These are phyloP conservation scores for Danionella cerebrum DNA, from an alignment of 2,113 vertebrate species.

Conservation along the genomic window DNA sequence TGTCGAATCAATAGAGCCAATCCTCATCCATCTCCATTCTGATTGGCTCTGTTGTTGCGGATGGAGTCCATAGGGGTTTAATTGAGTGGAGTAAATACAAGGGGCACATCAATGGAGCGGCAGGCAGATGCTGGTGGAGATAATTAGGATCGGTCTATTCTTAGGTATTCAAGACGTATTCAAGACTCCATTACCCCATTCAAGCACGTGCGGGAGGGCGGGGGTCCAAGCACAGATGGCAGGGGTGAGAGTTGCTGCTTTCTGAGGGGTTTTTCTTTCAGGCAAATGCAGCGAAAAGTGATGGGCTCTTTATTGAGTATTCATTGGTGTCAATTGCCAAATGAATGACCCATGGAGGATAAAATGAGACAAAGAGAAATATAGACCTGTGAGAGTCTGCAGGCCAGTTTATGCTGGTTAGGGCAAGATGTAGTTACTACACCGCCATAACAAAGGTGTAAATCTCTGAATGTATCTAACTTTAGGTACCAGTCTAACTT, in stretches of 20 bases:
- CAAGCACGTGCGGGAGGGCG: background rate
- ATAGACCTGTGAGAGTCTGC: background rate
- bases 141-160: slow-evolving; percentile 7
- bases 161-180: slow-evolving; percentile 21
- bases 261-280: background rate
- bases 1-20: background rate
- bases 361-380: background rate
- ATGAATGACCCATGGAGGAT: background rate
- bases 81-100: slow-evolving; percentile 27
- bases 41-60: slow-evolving; percentile 1
- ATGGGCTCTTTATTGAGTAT: slow-evolving; percentile 21
- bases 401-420: background rate
- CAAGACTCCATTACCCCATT: slow-evolving; percentile 19
- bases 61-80: slow-evolving; percentile 23
- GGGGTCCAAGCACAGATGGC: slow-evolving; percentile 8
- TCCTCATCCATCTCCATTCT: background rate
- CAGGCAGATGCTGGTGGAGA: slow-evolving; percentile 1
- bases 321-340: background rate
- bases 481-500: too few species aligned
- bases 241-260: background rate
- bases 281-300: slow-evolving; percentile 14
- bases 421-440: background rate
- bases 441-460: too few species aligned
- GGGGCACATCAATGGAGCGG: slow-evolving; percentile 5
- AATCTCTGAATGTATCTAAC: too few species aligned